Percentiles rank a stretch among this genome's conserved stretches.
Conservation (phyloP, 2,888 invertebrate species). For the Melanophora roralis region DNA sequence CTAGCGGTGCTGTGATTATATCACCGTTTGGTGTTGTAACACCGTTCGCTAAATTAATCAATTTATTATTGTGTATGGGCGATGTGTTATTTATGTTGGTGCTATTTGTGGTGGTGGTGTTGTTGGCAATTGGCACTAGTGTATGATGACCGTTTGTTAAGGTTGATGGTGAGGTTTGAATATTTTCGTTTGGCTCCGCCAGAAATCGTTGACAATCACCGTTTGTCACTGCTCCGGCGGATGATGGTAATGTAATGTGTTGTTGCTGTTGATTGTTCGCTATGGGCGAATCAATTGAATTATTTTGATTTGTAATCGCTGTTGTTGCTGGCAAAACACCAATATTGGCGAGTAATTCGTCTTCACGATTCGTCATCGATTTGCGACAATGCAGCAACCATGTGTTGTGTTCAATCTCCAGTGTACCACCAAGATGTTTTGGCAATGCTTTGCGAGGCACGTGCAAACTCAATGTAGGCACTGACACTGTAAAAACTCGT, state of each 20-base stretch:
- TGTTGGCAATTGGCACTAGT: conserved; percentile 55
- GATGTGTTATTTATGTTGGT: conserved; percentile 49
- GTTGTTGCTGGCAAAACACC: conserved; percentile 65
- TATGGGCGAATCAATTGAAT: conserved; percentile 68
- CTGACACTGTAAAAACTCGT: conserved; percentile 95
- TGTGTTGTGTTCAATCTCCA: conserved; percentile 91
- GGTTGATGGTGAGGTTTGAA: conserved; percentile 66
- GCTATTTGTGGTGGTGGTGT: conserved; percentile 43
- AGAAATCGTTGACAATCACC: conserved; percentile 54
- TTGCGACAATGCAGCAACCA: conserved; percentile 88
- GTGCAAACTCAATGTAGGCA: conserved; percentile 92
- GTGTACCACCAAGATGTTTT: conserved; percentile 90
- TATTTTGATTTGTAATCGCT: conserved; percentile 60
- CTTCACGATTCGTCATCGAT: conserved; percentile 89
- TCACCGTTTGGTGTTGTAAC: conserved; percentile 52
- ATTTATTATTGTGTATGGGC: conserved; percentile 56
- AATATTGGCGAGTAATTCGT: conserved; percentile 77
- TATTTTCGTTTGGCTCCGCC: conserved; percentile 72
- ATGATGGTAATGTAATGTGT: conserved; percentile 58
- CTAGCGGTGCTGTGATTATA: conserved; percentile 33
- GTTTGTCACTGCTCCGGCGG: conserved; percentile 63
- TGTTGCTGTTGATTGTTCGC: conserved; percentile 61
- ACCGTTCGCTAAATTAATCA: conserved; percentile 51
- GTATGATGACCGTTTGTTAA: conserved; percentile 50
- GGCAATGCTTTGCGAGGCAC: conserved; percentile 94